Percentiles rank a stretch among this genome's conserved stretches.
Conservation (phyloP, 2,797 vertebrate genomes). For the Anguilla marmorata region DNA sequence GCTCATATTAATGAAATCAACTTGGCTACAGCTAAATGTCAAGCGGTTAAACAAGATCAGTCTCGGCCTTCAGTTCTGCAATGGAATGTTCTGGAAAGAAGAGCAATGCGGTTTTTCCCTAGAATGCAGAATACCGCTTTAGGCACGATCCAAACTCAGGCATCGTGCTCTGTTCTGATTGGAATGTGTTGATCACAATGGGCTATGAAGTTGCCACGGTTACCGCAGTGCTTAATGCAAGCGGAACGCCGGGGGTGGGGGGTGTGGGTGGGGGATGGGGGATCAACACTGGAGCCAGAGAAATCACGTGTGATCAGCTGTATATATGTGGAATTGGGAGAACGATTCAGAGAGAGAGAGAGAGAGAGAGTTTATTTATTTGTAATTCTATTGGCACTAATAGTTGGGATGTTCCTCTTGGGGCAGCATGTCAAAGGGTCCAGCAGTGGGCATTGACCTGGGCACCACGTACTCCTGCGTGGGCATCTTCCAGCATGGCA, state of each 20-base stretch:
- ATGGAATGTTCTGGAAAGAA: not conserved
- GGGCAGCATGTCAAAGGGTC: constrained; percentile 76
- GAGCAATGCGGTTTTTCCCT: not conserved
- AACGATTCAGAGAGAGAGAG: not conserved
- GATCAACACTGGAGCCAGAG: not conserved
- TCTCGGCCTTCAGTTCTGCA: not conserved
- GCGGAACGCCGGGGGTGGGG: not conserved
- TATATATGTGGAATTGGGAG: not conserved
- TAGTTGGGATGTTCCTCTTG: constrained; percentile 21
- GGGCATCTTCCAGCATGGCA: constrained; percentile 81
- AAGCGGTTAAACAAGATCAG: not conserved
- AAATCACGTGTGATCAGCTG: not conserved
- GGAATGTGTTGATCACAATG: constrained; percentile 14
- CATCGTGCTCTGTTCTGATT: not conserved
- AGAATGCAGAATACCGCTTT: not conserved
- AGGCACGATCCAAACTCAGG: not conserved
- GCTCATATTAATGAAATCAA: not conserved
- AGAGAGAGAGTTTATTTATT: not conserved
- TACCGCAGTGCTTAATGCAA: not conserved
- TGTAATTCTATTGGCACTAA: not conserved
- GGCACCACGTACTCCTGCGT: constrained; percentile 83
- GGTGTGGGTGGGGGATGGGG: too few species aligned
- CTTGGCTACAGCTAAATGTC: constrained; percentile 3
- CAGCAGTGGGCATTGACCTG: constrained; percentile 79
- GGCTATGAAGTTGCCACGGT: not conserved